phyloP scores from a whole-genome alignment of 2,797 vertebrate genomes.

The Bradypodion ventrale region DNA sequence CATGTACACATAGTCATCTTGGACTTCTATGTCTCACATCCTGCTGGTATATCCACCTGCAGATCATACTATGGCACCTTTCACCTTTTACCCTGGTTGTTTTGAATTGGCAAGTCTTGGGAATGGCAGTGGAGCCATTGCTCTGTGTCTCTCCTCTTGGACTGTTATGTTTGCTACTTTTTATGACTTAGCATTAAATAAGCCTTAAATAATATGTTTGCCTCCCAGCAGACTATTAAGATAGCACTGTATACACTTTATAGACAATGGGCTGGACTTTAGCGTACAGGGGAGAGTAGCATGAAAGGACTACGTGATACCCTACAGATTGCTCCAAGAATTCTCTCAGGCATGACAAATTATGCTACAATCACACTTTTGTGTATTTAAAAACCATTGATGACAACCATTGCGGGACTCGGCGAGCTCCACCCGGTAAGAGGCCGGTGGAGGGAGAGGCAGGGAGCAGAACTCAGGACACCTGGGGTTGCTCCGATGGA shows the following conservation, averaged over 20 bases:
- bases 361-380: no score
- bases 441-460: no score
- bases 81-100: background rate
- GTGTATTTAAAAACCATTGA: background rate
- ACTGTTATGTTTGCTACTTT: background rate
- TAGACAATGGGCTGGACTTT: background rate
- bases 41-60: background rate
- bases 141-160: background rate
- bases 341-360: background rate
- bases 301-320: background rate
- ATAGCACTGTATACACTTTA: background rate
- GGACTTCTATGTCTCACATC: no score
- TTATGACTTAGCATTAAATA: background rate
- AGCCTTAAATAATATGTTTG: background rate
- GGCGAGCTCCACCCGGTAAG: no score
- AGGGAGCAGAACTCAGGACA: no score
- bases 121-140: background rate
- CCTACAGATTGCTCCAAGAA: background rate
- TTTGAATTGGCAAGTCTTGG: no score
- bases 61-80: background rate
- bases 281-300: background rate
- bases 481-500: no score
- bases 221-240: background rate
- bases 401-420: no score
- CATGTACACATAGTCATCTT: no score